Evolutionary conservation across 2,888 invertebrate species (phyloP).

Genomic region (Hyposoter didymator): DNA sequence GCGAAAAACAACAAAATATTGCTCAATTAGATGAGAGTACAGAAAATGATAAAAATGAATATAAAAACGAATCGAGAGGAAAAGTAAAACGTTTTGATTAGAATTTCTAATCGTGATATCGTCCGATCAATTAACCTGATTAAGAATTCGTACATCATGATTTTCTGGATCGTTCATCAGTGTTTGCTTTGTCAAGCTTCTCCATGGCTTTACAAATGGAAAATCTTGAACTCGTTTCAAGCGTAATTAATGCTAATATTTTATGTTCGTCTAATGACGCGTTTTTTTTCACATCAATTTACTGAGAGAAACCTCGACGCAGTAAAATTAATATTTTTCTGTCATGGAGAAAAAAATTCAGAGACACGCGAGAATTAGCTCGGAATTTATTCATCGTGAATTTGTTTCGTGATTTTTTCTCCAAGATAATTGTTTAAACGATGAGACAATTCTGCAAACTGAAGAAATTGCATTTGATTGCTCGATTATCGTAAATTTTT

Average conservation of each 20-base stretch:
- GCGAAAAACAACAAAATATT: constrained; percentile 80
- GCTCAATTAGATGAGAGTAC: constrained; percentile 75
- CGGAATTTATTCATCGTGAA: not conserved
- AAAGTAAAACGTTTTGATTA: constrained; percentile 14
- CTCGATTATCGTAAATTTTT: not conserved
- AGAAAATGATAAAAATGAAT: constrained; percentile 37
- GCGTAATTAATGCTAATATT: constrained; percentile 33
- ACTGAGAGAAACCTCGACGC: not conserved
- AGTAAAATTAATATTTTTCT: constrained; percentile 9
- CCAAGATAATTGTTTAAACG: not conserved
- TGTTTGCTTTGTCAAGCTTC: constrained; percentile 17
- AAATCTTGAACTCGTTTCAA: constrained; percentile 38
- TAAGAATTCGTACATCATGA: not conserved
- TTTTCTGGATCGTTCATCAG: constrained; percentile 17
- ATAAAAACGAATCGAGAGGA: constrained; percentile 17
- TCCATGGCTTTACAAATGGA: constrained; percentile 18
- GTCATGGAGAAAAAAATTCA: constrained; percentile 15
- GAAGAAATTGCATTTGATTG: constrained; percentile 1
- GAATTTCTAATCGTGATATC: constrained; percentile 29
- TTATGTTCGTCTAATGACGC: constrained; percentile 20
- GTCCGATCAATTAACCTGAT: constrained; percentile 7
- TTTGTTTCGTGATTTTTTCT: not conserved
- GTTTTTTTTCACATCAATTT: not conserved
- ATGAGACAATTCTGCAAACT: constrained; percentile 3
- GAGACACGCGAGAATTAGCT: not conserved